Evolutionary conservation across 2,113 vertebrate genomes (phyloP).

Genomic region (Theristicus caerulescens): DNA sequence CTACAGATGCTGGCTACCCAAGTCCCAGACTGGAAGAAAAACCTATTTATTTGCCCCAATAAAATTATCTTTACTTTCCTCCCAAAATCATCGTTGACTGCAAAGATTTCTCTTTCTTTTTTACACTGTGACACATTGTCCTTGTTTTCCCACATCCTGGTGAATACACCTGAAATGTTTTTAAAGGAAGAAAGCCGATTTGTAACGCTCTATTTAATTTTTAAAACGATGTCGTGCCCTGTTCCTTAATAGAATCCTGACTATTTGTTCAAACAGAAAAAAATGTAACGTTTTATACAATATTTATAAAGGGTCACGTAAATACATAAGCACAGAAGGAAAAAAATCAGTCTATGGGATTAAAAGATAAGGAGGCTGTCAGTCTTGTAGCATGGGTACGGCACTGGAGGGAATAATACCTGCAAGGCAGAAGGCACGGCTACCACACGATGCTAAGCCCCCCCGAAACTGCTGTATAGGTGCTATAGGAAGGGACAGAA

Average conservation of each 20-base stretch:
- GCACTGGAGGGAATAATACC: not conserved
- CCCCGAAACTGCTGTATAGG: not conserved
- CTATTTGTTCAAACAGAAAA: not conserved
- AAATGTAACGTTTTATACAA: rapidly evolving
- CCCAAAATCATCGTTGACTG: not conserved
- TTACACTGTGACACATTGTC: not conserved
- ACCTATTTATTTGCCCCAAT: not conserved
- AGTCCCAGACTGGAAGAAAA: not conserved
- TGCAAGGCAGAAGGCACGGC: not conserved
- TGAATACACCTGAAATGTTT: not conserved
- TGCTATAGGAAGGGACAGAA: not conserved
- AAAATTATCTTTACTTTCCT: not conserved
- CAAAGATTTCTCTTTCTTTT: not conserved
- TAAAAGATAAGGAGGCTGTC: not conserved
- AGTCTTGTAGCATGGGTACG: not conserved
- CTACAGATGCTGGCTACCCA: not conserved
- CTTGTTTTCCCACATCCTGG: not conserved
- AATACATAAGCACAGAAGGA: not conserved
- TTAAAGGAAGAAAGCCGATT: not conserved
- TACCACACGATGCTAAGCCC: not conserved
- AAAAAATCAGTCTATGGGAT: not conserved
- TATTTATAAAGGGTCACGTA: not conserved
- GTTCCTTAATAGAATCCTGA: not conserved
- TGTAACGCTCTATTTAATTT: not conserved
- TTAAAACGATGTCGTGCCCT: rapidly evolving